phyloP scores from a whole-genome alignment of 2,888 invertebrate species.

The Coelinius sp. region DNA sequence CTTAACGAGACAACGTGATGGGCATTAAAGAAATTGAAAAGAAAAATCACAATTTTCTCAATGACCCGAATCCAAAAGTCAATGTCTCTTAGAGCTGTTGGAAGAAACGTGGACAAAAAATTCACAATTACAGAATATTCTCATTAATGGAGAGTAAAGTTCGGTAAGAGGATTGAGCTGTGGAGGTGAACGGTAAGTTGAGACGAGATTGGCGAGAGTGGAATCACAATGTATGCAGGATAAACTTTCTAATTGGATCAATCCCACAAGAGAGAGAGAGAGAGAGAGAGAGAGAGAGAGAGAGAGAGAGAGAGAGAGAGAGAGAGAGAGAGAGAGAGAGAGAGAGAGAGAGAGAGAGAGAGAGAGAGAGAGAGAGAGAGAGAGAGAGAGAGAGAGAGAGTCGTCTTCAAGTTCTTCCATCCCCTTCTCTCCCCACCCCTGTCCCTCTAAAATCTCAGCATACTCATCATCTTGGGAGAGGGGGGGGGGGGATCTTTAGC shows the following conservation, averaged over 20 bases:
- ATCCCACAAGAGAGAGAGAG: background rate
- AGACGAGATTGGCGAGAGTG: background rate
- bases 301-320: no score
- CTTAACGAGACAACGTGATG: no score
- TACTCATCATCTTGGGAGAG: background rate
- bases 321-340: no score
- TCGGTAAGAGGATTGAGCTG: background rate
- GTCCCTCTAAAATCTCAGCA: background rate
- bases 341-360: no score
- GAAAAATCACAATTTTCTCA: no score
- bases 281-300: no score
- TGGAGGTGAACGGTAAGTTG: background rate
- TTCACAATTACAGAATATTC: background rate
- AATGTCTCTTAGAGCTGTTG: no score
- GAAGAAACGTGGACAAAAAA: background rate
- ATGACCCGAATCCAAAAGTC: no score
- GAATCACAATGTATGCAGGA: background rate
- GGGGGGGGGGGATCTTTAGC: background rate
- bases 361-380: no score
- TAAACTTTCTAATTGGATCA: slow-evolving; percentile 16
- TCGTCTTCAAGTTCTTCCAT: background rate
- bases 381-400: no score
- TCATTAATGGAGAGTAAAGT: background rate
- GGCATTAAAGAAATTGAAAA: no score
- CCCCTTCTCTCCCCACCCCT: background rate